Percentiles rank a stretch among this genome's conserved stretches.
These are phyloP conservation scores for Germaria angustata DNA, from an alignment of 2,888 invertebrate species.

Conservation along the genomic window DNA sequence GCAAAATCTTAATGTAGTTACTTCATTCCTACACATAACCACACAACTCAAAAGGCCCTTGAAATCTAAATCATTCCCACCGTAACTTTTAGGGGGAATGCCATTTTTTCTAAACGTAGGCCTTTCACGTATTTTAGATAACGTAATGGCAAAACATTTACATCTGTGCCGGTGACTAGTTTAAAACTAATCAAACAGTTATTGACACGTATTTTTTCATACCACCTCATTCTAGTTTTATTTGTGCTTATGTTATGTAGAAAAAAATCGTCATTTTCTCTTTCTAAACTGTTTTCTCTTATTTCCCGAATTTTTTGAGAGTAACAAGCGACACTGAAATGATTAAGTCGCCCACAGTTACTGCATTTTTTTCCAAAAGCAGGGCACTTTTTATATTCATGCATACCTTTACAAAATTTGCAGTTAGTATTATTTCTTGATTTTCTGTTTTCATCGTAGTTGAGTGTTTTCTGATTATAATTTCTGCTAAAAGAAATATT, in stretches of 20 bases:
- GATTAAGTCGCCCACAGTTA: not conserved
- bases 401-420: constrained; percentile 24
- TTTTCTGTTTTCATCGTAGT: not conserved
- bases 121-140: constrained; percentile 49
- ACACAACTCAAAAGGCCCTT: not conserved
- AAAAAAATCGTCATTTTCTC: constrained; percentile 32
- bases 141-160: constrained; percentile 42
- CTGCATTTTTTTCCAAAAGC: not conserved
- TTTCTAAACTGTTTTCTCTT: not conserved
- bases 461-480: not conserved
- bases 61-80: not conserved
- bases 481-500: not conserved
- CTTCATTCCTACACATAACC: constrained; percentile 39
- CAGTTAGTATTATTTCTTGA: not conserved
- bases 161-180: constrained; percentile 55
- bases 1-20: constrained; percentile 55
- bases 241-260: not conserved
- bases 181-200: constrained; percentile 56
- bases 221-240: constrained; percentile 12
- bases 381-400: constrained; percentile 19
- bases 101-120: constrained; percentile 32
- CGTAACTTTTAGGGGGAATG: constrained; percentile 19
- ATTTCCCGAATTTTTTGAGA: no score
- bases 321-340: no score
- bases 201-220: constrained; percentile 48